Conservation (phyloP, 2,888 invertebrate species). For the Cylloceria caligata region DNA sequence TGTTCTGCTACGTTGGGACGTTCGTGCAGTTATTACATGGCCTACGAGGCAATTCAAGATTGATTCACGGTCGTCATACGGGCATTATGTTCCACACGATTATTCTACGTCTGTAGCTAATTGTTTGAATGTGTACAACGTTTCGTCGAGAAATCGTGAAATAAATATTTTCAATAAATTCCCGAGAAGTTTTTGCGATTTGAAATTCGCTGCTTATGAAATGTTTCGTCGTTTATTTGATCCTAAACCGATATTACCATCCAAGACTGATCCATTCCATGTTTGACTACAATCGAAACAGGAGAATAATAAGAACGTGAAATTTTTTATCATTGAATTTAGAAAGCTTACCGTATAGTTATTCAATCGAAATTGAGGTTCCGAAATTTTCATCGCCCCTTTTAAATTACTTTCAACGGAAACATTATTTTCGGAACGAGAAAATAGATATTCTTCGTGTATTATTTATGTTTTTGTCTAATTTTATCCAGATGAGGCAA, state of each 20-base stretch:
- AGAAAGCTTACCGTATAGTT: constrained; percentile 51
- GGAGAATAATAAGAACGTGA: constrained; percentile 18
- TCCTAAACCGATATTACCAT: constrained; percentile 1
- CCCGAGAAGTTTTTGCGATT: neutral
- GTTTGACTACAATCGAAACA: constrained; percentile 25
- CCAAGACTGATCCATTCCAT: constrained; percentile 40
- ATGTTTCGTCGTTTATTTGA: constrained; percentile 35
- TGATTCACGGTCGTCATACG: neutral
- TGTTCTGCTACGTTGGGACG: neutral
- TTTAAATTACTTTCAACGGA: too few species aligned
- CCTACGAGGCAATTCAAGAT: constrained; percentile 4
- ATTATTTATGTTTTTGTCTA: constrained; percentile 39
- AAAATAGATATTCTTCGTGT: constrained; percentile 42
- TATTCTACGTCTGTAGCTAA: neutral
- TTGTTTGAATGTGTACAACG: neutral
- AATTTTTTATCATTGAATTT: constrained; percentile 33
- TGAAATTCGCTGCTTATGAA: constrained; percentile 19
- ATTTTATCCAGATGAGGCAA: constrained; percentile 55
- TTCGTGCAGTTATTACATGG: constrained; percentile 6
- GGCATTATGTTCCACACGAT: neutral
- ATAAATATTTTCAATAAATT: constrained; percentile 9
- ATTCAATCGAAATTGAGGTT: constrained; percentile 34
- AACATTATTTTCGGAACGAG: constrained; percentile 39
- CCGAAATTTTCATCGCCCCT: constrained; percentile 17
- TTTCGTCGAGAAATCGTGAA: constrained; percentile 5